phyloP scores from a whole-genome alignment of 2,113 vertebrate genomes.

The Dromiciops gliroides region DNA sequence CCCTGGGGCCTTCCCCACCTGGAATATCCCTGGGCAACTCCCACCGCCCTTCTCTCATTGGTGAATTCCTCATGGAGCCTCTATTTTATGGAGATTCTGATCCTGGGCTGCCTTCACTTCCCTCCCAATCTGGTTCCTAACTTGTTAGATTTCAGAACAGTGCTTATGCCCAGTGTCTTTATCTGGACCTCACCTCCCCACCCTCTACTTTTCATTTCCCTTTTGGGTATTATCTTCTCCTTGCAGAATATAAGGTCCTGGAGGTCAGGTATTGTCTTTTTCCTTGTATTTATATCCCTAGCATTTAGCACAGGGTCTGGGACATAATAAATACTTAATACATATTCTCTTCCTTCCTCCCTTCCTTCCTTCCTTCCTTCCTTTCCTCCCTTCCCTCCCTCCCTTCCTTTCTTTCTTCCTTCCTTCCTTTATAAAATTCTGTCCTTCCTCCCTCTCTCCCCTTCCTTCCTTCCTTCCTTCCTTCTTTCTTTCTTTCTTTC shows the following conservation, averaged over 20 bases:
- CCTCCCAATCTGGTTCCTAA: background rate
- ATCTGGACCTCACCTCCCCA: too few relatives aligned
- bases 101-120: background rate
- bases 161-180: background rate
- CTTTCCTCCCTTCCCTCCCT: background rate
- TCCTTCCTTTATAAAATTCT: too few relatives aligned
- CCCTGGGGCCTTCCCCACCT: too few relatives aligned
- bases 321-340: background rate
- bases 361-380: fast-evolving
- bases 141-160: background rate
- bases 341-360: background rate
- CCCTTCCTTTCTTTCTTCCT: too few relatives aligned
- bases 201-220: too few relatives aligned
- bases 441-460: too few relatives aligned
- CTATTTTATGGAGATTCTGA: background rate
- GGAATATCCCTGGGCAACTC: background rate
- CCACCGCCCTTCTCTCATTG: background rate
- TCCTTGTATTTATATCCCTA: too few relatives aligned
- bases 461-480: fast-evolving
- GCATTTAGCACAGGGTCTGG: background rate
- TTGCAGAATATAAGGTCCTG: too few relatives aligned
- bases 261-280: too few relatives aligned
- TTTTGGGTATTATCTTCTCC: too few relatives aligned
- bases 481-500: background rate
- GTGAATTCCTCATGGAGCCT: background rate